Conservation (phyloP, 2,888 invertebrate species). For the Sarcophaga carnaria region DNA sequence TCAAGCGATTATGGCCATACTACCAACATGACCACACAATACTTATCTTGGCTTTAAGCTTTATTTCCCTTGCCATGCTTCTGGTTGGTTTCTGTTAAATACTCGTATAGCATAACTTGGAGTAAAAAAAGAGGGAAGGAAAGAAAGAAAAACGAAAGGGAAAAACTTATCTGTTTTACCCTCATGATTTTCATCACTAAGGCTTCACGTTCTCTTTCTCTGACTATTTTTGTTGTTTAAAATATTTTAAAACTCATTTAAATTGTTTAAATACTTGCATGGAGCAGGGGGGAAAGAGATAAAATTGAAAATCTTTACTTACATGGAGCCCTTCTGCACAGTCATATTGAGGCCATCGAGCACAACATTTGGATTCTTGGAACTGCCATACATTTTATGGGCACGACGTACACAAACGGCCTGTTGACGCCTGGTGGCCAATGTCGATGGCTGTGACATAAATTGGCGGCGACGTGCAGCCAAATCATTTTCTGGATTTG, state of each 20-base stretch:
- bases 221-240: not conserved
- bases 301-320: conserved; percentile 79
- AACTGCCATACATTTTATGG: conserved; percentile 91
- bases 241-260: not conserved
- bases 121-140: too few species aligned
- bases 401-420: conserved; percentile 93
- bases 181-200: not conserved
- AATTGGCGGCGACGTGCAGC: conserved; percentile 83
- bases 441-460: conserved; percentile 87
- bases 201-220: not conserved
- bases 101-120: too few species aligned
- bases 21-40: conserved; percentile 27
- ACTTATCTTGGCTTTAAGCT: conserved; percentile 9
- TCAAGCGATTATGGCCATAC: conserved; percentile 1
- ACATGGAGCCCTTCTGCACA: conserved; percentile 94
- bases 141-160: not conserved
- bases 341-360: conserved; percentile 95
- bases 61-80: not conserved
- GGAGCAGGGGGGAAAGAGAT: not conserved
- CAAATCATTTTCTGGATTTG: conserved; percentile 80
- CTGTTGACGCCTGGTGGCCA: conserved; percentile 88
- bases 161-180: not conserved
- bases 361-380: conserved; percentile 90
- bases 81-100: not conserved
- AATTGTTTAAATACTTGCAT: not conserved